phyloP scores from a whole-genome alignment of 2,113 vertebrate species.

The Sturnus vulgaris region DNA sequence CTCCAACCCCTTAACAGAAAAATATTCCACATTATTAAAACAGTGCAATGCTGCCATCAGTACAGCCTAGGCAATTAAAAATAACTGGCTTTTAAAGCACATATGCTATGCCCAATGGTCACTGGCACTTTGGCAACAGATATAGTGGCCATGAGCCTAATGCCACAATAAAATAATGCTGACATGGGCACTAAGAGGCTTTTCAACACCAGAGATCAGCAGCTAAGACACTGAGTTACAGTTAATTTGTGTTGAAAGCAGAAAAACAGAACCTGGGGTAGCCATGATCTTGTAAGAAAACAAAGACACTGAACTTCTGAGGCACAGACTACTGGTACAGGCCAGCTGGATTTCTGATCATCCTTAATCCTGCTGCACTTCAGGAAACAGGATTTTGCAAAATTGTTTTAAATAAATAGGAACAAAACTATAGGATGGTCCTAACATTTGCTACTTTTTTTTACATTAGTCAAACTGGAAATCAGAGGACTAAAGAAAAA shows the following conservation, averaged over 20 bases:
- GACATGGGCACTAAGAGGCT: not conserved
- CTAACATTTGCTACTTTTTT: not conserved
- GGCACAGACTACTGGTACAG: not conserved
- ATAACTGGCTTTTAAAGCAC: not conserved
- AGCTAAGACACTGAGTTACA: not conserved
- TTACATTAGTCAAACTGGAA: not conserved
- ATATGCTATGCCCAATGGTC: not conserved
- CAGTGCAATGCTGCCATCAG: not conserved
- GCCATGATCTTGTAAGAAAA: not conserved
- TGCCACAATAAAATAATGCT: not conserved
- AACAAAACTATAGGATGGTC: not conserved
- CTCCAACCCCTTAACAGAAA: not conserved
- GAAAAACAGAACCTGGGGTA: not conserved
- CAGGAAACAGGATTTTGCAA: not conserved
- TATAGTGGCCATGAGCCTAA: not conserved
- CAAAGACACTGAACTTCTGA: not conserved
- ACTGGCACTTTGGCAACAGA: not conserved
- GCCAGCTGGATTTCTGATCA: not conserved
- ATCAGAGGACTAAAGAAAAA: not conserved
- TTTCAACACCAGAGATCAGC: not conserved
- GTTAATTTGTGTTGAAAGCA: not conserved
- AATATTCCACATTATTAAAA: not conserved
- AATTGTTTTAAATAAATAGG: not conserved
- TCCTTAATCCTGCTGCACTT: not conserved
- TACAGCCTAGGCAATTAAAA: not conserved